Conservation (phyloP, 2,888 invertebrate genomes). For the Eupeodes latifasciatus region DNA sequence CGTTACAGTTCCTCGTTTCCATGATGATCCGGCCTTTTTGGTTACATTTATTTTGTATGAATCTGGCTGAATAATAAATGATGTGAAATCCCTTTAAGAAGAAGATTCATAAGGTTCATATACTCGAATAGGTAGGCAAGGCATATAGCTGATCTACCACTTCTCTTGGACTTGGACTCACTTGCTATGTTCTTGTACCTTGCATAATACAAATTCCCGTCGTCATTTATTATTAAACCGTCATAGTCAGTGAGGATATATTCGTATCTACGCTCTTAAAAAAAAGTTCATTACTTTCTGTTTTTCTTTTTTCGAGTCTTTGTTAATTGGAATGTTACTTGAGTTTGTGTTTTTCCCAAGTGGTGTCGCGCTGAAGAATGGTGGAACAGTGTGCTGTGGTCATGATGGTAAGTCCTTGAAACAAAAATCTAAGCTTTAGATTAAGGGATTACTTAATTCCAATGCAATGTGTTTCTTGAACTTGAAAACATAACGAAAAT, state of each 20-base stretch:
- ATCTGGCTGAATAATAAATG: slow-evolving; percentile 59
- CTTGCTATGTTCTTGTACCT: background rate
- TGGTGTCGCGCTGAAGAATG: too few species aligned
- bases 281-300: background rate
- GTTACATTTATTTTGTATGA: slow-evolving; percentile 60
- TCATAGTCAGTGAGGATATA: background rate
- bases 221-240: slow-evolving; percentile 31
- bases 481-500: background rate
- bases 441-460: slow-evolving; percentile 25
- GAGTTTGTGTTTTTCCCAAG: background rate
- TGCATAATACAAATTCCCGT: background rate
- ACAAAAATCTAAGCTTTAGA: slow-evolving; percentile 1
- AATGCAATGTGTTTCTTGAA: slow-evolving; percentile 5
- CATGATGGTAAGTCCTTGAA: slow-evolving; percentile 21
- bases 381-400: background rate
- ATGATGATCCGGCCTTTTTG: slow-evolving; percentile 53
- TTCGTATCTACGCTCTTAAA: background rate
- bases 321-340: slow-evolving; percentile 14
- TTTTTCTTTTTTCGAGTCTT: background rate
- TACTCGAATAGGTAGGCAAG: background rate
- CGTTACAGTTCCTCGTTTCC: slow-evolving; percentile 2
- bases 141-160: background rate
- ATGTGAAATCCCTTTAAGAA: slow-evolving; percentile 16
- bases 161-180: too few species aligned
- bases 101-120: background rate